These are phyloP conservation scores for Drosophila biarmipes DNA, from an alignment of 1,140 invertebrate species.

Conservation along the genomic window DNA sequence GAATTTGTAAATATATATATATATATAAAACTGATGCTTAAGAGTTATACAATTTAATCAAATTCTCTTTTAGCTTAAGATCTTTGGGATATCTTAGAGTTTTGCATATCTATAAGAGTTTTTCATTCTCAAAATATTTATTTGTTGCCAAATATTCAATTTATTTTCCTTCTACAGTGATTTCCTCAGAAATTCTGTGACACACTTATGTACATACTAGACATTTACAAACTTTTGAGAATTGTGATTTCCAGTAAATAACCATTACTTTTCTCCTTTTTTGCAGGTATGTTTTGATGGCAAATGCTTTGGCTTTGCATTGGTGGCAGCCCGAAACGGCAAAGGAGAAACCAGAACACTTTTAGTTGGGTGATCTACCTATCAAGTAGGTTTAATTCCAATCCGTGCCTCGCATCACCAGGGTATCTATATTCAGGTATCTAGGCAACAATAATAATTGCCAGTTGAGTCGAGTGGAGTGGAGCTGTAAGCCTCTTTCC, in stretches of 20 bases:
- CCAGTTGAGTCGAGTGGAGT: constrained; percentile 42
- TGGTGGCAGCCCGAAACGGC: constrained; percentile 8
- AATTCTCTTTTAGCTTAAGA: no score
- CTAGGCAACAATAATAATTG: constrained; percentile 74
- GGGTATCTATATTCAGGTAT: constrained; percentile 59
- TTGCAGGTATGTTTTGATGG: constrained; percentile 35
- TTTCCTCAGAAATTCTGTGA: no score
- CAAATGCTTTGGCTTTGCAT: no score
- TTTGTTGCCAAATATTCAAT: no score
- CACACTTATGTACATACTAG: no score
- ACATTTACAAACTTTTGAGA: background rate
- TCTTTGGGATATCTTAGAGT: no score
- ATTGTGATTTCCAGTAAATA: background rate
- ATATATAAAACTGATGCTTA: background rate
- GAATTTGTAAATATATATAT: no score
- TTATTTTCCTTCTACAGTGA: no score
- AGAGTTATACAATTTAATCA: no score
- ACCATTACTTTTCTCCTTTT: constrained; percentile 1
- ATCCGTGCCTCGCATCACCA: constrained; percentile 16
- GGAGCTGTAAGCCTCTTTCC: constrained; percentile 26
- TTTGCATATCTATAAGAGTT: no score
- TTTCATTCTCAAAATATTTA: no score
- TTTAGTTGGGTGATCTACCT: constrained; percentile 13
- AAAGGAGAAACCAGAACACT: constrained; percentile 12
- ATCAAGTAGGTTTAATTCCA: constrained; percentile 14